phyloP scores from a whole-genome alignment of 2,113 vertebrate species.

The Ceratotherium simum region DNA sequence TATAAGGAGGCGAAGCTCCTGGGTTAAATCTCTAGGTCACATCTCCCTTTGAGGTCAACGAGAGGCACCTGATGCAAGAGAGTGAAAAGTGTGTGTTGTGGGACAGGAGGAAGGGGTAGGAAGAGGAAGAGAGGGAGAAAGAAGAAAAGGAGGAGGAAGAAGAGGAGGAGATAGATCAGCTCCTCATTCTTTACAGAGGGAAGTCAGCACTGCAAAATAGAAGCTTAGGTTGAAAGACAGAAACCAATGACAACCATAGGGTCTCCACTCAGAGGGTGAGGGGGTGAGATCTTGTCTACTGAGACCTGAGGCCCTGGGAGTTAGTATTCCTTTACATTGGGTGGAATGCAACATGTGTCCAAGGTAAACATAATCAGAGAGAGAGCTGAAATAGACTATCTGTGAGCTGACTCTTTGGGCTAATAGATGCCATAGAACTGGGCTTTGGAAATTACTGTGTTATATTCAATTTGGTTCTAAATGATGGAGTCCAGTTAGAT shows the following conservation, averaged over 20 bases:
- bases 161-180: background rate
- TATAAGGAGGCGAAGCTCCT: background rate
- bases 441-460: slow-evolving; percentile 31
- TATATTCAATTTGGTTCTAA: slow-evolving; percentile 36
- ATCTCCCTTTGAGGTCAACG: slow-evolving; percentile 18
- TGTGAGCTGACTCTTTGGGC: background rate
- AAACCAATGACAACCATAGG: background rate
- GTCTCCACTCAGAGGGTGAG: background rate
- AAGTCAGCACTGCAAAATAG: slow-evolving; percentile 2
- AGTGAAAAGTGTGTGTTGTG: background rate
- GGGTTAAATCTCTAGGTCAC: background rate
- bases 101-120: background rate
- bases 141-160: background rate
- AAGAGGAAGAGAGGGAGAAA: background rate
- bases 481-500: background rate
- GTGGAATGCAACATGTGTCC: background rate
- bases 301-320: background rate
- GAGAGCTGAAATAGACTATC: background rate
- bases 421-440: slow-evolving; percentile 1
- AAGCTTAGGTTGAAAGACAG: slow-evolving; percentile 34
- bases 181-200: background rate
- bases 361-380: background rate
- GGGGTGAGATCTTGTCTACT: background rate
- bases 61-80: slow-evolving; percentile 2
- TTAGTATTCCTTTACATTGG: background rate